A percentile compares a stretch with the other conserved stretches of the same genome.
phyloP scores from a whole-genome alignment of 30 jellyfish, hydroid and myxozoan genomes.

The Turritopsis dohrnii region DNA sequence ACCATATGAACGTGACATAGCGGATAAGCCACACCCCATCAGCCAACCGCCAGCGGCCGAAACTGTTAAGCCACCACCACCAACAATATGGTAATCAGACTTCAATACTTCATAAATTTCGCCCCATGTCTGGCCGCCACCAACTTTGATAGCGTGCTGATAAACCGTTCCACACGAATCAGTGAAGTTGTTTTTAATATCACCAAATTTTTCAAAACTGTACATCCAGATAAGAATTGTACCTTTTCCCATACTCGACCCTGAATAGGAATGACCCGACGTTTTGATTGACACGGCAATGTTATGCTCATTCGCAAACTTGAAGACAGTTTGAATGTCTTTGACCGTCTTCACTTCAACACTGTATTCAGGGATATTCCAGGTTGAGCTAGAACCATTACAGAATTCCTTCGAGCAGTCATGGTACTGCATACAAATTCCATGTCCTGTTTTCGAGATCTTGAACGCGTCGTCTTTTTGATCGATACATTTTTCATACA shows the following conservation, averaged over 20 bases:
- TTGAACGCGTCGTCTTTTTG: conserved; percentile 17
- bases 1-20: not conserved
- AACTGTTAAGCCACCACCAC: conserved; percentile 20
- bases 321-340: not conserved
- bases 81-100: conserved; percentile 5
- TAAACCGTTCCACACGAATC: conserved; percentile 21
- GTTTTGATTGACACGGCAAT: conserved; percentile 19
- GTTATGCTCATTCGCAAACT: conserved; percentile 20
- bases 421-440: conserved; percentile 22
- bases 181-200: conserved; percentile 3
- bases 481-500: not conserved
- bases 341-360: conserved; percentile 5
- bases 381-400: not conserved
- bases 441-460: not conserved
- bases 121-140: conserved; percentile 22
- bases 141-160: not conserved
- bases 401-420: conserved; percentile 15
- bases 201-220: conserved; percentile 7
- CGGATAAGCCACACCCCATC: conserved; percentile 16
- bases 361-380: conserved; percentile 21
- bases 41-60: conserved; percentile 25
- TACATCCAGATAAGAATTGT: conserved; percentile 17
- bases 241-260: conserved; percentile 20
- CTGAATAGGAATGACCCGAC: conserved; percentile 20
- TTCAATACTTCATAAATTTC: not conserved